Evolutionary conservation across 92 coral and sea anemone genomes (phyloP).

Genomic region (Parazoanthus darwini): DNA sequence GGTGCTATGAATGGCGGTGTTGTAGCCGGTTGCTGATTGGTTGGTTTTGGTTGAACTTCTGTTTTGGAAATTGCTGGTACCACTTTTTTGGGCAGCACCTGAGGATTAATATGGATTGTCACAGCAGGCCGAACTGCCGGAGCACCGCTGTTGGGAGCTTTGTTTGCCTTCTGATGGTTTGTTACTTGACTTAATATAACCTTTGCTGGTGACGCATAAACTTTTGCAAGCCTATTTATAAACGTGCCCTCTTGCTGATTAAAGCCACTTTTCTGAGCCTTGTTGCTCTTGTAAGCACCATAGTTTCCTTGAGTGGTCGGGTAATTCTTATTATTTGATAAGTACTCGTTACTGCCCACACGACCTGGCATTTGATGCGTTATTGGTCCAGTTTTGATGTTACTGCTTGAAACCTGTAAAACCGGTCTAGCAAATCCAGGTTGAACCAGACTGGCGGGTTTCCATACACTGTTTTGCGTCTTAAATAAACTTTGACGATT

Average conservation of each 20-base stretch:
- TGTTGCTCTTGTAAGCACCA: background rate
- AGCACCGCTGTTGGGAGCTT: background rate
- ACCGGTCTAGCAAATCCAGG: background rate
- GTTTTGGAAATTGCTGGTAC: background rate
- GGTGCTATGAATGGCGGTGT: background rate
- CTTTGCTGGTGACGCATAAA: background rate
- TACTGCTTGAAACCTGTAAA: conserved; percentile 1
- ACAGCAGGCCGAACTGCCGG: background rate
- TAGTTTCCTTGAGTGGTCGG: background rate
- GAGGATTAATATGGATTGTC: background rate
- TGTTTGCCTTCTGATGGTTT: background rate
- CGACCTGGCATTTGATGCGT: background rate
- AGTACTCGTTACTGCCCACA: background rate
- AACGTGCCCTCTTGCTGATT: background rate
- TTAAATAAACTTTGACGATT: background rate
- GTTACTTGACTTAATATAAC: background rate
- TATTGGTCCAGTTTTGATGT: background rate
- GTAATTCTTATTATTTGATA: background rate
- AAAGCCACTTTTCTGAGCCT: background rate
- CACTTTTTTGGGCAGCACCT: background rate
- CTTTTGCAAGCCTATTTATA: background rate
- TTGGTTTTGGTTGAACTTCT: background rate
- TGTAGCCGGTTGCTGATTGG: background rate
- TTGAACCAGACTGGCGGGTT: conserved; percentile 7
- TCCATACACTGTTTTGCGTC: background rate